Evolutionary conservation across 2,888 invertebrate species (phyloP).

Genomic region (Trichacis sp.): DNA sequence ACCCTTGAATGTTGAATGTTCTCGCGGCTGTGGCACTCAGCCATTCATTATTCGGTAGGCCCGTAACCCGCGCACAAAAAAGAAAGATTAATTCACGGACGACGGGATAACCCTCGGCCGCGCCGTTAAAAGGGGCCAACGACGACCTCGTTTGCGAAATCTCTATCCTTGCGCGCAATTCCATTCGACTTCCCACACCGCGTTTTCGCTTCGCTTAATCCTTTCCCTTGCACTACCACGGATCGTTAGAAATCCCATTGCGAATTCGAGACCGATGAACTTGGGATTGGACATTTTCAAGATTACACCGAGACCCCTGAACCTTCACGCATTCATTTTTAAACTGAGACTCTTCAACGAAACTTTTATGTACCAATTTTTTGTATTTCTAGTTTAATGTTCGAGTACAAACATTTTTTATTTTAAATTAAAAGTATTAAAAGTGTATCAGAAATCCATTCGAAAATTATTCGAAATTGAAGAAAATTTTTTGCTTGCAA

Average conservation of each 20-base stretch:
- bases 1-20: constrained; percentile 3
- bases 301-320: no score
- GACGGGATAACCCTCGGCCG: constrained; percentile 19
- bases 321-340: no score
- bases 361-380: no score
- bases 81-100: constrained; percentile 30
- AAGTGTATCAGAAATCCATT: no score
- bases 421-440: no score
- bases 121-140: not conserved
- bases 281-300: no score
- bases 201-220: not conserved
- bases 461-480: no score
- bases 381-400: no score
- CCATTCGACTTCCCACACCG: not conserved
- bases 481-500: no score
- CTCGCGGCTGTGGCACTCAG: not conserved
- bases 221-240: not conserved
- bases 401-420: no score
- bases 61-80: constrained; percentile 24
- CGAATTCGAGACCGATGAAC: not conserved
- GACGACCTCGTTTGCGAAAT: constrained; percentile 4
- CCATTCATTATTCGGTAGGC: constrained; percentile 21
- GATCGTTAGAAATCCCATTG: not conserved
- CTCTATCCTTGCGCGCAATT: not conserved
- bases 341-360: no score